Percentiles rank a stretch among this genome's conserved stretches.
Conservation (phyloP, 2,888 invertebrate species). For the Mythimna loreyi region DNA sequence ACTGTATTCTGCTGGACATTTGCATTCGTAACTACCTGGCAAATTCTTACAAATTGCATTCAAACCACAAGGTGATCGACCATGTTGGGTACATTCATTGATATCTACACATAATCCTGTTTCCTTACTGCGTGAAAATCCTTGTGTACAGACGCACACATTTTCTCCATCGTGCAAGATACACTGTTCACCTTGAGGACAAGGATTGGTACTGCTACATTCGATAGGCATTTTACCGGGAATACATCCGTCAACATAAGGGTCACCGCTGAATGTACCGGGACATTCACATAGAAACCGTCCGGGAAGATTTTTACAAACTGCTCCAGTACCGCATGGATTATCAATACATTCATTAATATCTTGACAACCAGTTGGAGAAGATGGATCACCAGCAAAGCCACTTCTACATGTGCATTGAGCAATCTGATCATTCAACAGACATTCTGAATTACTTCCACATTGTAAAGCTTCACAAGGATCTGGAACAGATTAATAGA, state of each 20-base stretch:
- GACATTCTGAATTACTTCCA: slow-evolving; percentile 97
- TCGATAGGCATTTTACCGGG: slow-evolving; percentile 92
- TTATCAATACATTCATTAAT: slow-evolving; percentile 96
- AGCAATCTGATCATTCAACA: slow-evolving; percentile 95
- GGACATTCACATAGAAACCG: slow-evolving; percentile 97
- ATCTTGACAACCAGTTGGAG: slow-evolving; percentile 95
- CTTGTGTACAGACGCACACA: slow-evolving; percentile 97
- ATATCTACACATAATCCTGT: slow-evolving; percentile 95
- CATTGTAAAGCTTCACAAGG: slow-evolving; percentile 97
- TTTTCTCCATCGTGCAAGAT: slow-evolving; percentile 94
- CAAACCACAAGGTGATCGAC: slow-evolving; percentile 95
- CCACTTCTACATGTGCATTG: slow-evolving; percentile 96
- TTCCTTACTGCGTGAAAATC: slow-evolving; percentile 94
- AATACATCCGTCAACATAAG: slow-evolving; percentile 94
- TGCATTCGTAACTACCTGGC: slow-evolving; percentile 98
- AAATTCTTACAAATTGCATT: slow-evolving; percentile 98
- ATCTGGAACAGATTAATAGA: slow-evolving; percentile 90
- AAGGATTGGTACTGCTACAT: slow-evolving; percentile 94
- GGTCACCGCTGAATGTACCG: slow-evolving; percentile 94
- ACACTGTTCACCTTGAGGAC: slow-evolving; percentile 96
- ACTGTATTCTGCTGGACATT: slow-evolving; percentile 96
- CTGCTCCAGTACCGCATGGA: slow-evolving; percentile 96
- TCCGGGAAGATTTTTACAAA: slow-evolving; percentile 97
- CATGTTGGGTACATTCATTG: slow-evolving; percentile 95
- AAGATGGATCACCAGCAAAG: slow-evolving; percentile 93